Base-by-base conservation (phyloP, 2,113 vertebrate species). In the Apistogramma diplotaenia region DNA sequence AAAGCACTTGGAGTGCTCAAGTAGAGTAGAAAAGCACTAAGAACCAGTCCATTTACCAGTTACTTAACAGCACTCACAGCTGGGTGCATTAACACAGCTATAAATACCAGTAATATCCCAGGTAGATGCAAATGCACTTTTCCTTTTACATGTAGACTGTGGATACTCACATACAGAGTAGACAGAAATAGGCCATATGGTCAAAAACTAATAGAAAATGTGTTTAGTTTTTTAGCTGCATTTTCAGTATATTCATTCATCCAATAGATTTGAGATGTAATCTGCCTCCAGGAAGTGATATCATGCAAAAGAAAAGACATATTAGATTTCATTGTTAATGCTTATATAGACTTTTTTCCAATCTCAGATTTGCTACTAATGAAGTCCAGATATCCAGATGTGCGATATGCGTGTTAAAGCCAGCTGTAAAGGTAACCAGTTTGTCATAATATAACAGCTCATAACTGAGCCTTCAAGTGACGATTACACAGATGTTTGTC, bases 401-500 rank as follows among this genome's bases (percentile, higher is more conserved):
- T 85, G 29, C 65, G 33, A 81, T 31, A 59, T 80, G 40, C 49
- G 3, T 86, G 78, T 78, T 51, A 9, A 67, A 43, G 29, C 76
- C 78, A 85, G 72, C 72, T 84, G 72, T 81, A 49, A 85, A 77
- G 33, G 80, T 78, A 78, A 72, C 58, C 62, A 54, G 33, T 62
- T 31, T 83, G 79, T 83, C 61, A 35, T 76, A 16, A 35, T 73
- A 54, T 29, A 73, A 65, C 59, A 78, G 35, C 59, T 33, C 4
- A 4, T 55, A 72, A 74, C 72, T 56, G 31, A 11, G 37, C 67
- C 55, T 72, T 75, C 13, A 27, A 78, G 33, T 46, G 79, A 75
- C 65, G 54, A 21, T 76, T 74, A 40, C 79, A 72, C 81, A 85
- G 73, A 74, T 87, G 85, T 76, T 84, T 67, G n/a, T 61, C 31